Percentiles rank a stretch among this genome's conserved stretches.
These are phyloP conservation scores for Zaprionus nigranus DNA, from an alignment of 1,140 invertebrate genomes.

Conservation along the genomic window DNA sequence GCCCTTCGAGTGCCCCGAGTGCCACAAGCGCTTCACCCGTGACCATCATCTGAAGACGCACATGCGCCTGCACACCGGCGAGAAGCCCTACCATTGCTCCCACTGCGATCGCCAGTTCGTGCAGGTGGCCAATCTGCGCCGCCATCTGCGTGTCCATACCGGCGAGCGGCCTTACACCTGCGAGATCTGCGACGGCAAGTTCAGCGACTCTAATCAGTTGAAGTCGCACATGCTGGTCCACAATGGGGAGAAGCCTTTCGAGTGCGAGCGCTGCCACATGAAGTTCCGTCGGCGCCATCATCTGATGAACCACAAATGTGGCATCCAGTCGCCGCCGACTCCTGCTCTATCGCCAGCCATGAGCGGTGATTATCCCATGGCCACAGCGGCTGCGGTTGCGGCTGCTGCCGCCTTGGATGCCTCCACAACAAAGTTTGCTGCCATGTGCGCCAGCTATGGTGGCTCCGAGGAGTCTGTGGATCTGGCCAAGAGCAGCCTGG, in stretches of 20 bases:
- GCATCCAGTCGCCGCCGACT: conserved; percentile 84
- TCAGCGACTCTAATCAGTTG: conserved; percentile 97
- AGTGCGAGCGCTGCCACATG: conserved; percentile 90
- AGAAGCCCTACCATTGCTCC: conserved; percentile 96
- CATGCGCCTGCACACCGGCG: conserved; percentile 96
- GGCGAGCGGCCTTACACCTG: conserved; percentile 97
- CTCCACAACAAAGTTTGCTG: conserved; percentile 64
- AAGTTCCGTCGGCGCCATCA: conserved; percentile 93
- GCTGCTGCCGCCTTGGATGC: conserved; percentile 56
- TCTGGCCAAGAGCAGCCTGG: conserved; percentile 54
- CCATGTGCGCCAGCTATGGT: conserved; percentile 70
- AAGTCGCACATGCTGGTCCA: conserved; percentile 96
- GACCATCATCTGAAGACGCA: conserved; percentile 98
- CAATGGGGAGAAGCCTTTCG: conserved; percentile 95
- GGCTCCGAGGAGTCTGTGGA: conserved; percentile 80
- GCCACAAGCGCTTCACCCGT: conserved; percentile 97
- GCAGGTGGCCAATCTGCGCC: conserved; percentile 96
- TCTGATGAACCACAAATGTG: conserved; percentile 93
- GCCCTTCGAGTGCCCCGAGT: conserved; percentile 97
- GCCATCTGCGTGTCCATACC: conserved; percentile 97
- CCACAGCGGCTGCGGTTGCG: conserved; percentile 48
- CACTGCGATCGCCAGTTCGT: conserved; percentile 97
- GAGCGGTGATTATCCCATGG: conserved; percentile 68
- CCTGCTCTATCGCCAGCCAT: conserved; percentile 70
- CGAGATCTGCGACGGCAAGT: conserved; percentile 93